Conservation (phyloP, 2,797 vertebrate species). For the Limnodromus scolopaceus region DNA sequence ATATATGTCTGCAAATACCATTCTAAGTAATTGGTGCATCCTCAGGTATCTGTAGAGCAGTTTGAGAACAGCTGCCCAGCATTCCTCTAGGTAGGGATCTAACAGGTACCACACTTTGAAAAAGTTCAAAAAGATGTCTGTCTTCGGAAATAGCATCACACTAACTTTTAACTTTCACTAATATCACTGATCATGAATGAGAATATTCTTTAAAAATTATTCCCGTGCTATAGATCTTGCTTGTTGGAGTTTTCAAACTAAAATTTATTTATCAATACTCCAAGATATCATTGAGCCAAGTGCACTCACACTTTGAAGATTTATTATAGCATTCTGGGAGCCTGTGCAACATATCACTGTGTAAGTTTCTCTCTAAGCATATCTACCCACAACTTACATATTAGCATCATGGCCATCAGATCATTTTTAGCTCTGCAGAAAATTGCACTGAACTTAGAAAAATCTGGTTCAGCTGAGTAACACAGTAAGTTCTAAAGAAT, state of each 20-base stretch:
- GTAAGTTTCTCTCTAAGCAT: neutral
- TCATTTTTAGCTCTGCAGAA: neutral
- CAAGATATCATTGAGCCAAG: neutral
- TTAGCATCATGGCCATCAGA: neutral
- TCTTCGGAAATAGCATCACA: neutral
- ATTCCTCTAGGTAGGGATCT: neutral
- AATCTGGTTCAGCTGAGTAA: neutral
- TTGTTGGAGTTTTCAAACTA: neutral
- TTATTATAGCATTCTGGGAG: neutral
- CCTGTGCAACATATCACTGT: neutral
- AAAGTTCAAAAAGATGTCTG: neutral
- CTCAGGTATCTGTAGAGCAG: neutral
- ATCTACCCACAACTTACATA: neutral
- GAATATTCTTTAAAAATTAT: neutral
- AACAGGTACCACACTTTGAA: neutral
- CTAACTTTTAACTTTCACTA: neutral
- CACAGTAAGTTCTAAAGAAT: neutral
- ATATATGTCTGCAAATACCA: neutral
- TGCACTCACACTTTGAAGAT: neutral
- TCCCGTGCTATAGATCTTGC: neutral
- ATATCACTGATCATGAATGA: neutral
- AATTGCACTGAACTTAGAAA: neutral
- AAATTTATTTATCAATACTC: neutral
- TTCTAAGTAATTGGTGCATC: neutral
- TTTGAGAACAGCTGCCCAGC: neutral